Evolutionary conservation across 2,797 vertebrate genomes (phyloP).

Genomic region (Lerista edwardsae): DNA sequence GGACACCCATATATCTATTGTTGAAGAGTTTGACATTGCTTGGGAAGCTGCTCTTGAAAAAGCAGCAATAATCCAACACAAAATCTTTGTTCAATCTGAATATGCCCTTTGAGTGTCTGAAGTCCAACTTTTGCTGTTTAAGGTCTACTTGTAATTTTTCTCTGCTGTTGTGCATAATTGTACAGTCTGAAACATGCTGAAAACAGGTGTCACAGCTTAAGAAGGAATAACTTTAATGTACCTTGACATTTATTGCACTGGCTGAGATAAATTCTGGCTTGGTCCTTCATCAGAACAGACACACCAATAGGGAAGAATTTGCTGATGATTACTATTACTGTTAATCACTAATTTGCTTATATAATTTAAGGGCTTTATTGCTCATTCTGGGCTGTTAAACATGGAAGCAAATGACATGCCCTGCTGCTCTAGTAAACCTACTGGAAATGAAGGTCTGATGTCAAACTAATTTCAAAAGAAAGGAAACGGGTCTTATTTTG

Average conservation of each 20-base stretch:
- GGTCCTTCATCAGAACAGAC: neutral
- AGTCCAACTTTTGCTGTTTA: neutral
- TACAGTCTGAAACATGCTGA: neutral
- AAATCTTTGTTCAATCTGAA: neutral
- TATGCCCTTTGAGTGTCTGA: neutral
- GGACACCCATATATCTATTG: neutral
- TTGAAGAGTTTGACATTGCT: neutral
- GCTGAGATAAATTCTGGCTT: neutral
- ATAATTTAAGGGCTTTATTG: neutral
- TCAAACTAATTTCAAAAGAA: neutral
- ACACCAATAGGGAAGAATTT: neutral
- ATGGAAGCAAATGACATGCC: neutral
- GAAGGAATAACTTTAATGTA: neutral
- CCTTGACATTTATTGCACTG: neutral
- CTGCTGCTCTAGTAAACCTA: neutral
- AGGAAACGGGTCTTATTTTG: neutral
- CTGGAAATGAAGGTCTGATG: neutral
- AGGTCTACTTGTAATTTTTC: neutral
- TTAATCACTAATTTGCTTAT: constrained; percentile 14
- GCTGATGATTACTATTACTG: neutral
- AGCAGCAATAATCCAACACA: neutral
- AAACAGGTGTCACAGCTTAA: neutral
- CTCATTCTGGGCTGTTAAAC: neutral
- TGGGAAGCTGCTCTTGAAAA: neutral
- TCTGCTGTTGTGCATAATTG: neutral